Evolutionary conservation across 1,140 invertebrate genomes (phyloP).

Genomic region (Cydia splendana): DNA sequence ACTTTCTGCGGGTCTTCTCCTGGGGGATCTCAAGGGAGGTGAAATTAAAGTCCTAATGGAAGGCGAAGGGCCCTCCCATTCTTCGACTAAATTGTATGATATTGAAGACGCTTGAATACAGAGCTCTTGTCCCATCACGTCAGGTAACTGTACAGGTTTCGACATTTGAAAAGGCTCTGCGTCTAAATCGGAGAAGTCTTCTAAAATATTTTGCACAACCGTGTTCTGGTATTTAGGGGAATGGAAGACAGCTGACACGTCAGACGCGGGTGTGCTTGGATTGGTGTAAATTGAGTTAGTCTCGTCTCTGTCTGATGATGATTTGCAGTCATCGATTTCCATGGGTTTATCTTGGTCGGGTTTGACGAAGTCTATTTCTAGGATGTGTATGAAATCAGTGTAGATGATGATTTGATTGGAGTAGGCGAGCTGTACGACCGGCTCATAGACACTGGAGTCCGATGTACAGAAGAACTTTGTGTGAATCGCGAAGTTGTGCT

Average conservation of each 20-base stretch:
- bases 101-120: conserved; percentile 77
- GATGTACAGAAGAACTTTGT: conserved; percentile 78
- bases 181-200: conserved; percentile 78
- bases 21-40: conserved; percentile 72
- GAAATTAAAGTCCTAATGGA: conserved; percentile 76
- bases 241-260: conserved; percentile 65
- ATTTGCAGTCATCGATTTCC: conserved; percentile 57
- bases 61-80: conserved; percentile 77
- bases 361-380: conserved; percentile 77
- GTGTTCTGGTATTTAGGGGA: conserved; percentile 74
- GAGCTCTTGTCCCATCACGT: conserved; percentile 76
- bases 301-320: conserved; percentile 64
- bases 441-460: conserved; percentile 76
- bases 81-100: conserved; percentile 74
- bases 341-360: conserved; percentile 65
- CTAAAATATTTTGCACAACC: conserved; percentile 75
- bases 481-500: conserved; percentile 78
- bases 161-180: conserved; percentile 71
- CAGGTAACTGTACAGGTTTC: conserved; percentile 69
- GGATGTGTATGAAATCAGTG: conserved; percentile 78
- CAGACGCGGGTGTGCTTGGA: conserved; percentile 65
- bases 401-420: conserved; percentile 79
- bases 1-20: conserved; percentile 73
- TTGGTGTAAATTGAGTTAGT: conserved; percentile 60
- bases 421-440: conserved; percentile 76